A percentile compares a stretch with the other conserved stretches of the same genome.
Conservation (phyloP, 2,888 invertebrate genomes). For the Kuschelorhynchus macadamiae region DNA sequence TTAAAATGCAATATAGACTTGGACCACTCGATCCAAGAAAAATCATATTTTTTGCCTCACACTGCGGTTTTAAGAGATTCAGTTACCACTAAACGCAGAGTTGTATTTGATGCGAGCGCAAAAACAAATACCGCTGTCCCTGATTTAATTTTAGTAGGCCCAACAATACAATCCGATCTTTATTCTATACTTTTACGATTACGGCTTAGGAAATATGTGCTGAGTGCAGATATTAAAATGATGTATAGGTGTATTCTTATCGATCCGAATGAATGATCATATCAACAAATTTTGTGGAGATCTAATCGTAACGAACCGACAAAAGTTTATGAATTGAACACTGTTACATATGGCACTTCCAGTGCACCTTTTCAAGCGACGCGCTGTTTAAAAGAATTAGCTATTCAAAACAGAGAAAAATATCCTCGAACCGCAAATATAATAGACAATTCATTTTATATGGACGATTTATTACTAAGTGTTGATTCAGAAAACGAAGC, state of each 20-base stretch:
- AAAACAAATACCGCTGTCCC: background rate
- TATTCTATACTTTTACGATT: constrained; percentile 35
- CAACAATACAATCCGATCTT: constrained; percentile 31
- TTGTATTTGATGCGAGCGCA: background rate
- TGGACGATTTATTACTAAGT: constrained; percentile 28
- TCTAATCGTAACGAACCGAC: background rate
- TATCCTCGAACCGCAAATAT: constrained; percentile 3
- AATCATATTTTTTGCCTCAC: background rate
- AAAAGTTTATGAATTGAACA: background rate
- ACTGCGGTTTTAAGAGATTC: background rate
- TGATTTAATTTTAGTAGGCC: constrained; percentile 7
- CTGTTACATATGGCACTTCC: no score
- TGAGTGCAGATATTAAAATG: background rate
- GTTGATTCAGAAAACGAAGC: constrained; percentile 12
- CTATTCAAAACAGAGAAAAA: constrained; percentile 2
- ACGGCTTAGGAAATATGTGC: constrained; percentile 15
- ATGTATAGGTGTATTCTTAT: constrained; percentile 1
- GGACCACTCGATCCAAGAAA: no score
- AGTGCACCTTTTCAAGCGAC: constrained; percentile 8
- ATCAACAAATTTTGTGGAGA: no score
- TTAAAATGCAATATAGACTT: constrained; percentile 4
- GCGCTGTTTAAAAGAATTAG: background rate
- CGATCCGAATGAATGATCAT: no score
- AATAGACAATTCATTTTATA: constrained; percentile 37
- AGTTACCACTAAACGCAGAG: constrained; percentile 28